phyloP scores from a whole-genome alignment of 2,797 vertebrate genomes.

The Pempheris klunzingeri region DNA sequence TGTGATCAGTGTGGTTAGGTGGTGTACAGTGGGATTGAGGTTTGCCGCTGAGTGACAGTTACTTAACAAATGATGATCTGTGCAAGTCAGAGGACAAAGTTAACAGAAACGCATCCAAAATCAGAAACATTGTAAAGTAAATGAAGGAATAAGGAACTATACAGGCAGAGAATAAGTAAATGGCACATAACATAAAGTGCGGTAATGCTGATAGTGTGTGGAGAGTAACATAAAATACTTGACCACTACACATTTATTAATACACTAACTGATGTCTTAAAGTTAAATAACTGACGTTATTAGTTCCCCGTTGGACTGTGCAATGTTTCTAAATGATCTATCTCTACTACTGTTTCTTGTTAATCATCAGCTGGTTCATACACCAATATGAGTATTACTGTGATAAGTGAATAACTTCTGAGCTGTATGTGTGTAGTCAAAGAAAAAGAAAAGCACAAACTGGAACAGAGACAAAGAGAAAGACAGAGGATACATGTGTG shows the following conservation, averaged over 20 bases:
- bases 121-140: background rate
- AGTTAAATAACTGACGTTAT: background rate
- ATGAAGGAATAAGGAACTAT: background rate
- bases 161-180: background rate
- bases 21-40: background rate
- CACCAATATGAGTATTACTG: background rate
- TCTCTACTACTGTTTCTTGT: background rate
- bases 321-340: too few species aligned
- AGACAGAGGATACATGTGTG: background rate
- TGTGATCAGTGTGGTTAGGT: background rate
- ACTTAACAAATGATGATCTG: background rate
- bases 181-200: background rate
- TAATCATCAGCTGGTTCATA: background rate
- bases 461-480: background rate
- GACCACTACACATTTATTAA: too few species aligned
- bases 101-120: background rate
- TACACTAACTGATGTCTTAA: background rate
- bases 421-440: background rate
- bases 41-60: constrained; percentile 16
- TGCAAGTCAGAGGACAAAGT: background rate
- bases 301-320: background rate
- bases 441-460: background rate
- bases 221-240: background rate
- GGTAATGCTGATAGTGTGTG: background rate
- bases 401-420: background rate